These are phyloP conservation scores for Psammodynastes pulverulentus DNA, from an alignment of 2,113 vertebrate genomes.

Conservation along the genomic window DNA sequence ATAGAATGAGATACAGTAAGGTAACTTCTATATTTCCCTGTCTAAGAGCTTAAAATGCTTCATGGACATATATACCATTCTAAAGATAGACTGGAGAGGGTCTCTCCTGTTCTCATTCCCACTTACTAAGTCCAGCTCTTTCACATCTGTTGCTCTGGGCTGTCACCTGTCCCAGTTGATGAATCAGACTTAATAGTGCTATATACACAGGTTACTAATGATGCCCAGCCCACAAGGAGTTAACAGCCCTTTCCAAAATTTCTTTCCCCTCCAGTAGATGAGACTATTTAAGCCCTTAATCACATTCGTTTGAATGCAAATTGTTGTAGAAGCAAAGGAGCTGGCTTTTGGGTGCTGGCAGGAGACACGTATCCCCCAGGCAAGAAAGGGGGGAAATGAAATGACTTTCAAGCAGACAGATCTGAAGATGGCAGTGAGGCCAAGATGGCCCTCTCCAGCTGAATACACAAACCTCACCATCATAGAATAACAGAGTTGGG, in stretches of 20 bases:
- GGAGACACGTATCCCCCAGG: conserved; percentile 14
- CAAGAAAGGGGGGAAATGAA: not conserved
- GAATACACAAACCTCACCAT: not conserved
- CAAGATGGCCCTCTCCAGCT: not conserved
- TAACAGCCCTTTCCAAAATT: not conserved
- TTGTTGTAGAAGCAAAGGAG: not conserved
- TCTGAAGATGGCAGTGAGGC: not conserved
- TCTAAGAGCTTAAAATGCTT: not conserved
- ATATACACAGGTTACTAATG: not conserved
- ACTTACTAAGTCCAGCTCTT: not conserved
- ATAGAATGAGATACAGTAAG: not conserved
- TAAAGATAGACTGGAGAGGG: not conserved
- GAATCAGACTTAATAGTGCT: not conserved
- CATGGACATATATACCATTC: not conserved
- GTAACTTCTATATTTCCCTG: not conserved
- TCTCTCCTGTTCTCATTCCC: not conserved
- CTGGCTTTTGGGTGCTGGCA: not conserved
- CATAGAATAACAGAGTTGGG: too few relatives aligned
- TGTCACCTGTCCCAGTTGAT: not conserved
- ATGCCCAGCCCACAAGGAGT: not conserved
- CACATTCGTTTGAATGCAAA: not conserved
- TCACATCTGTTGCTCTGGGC: not conserved
- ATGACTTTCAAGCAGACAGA: not conserved
- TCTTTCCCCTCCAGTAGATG: not conserved
- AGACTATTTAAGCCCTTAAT: not conserved